Base-by-base conservation (phyloP, 2,113 vertebrate genomes). In the Cavia aperea region DNA sequence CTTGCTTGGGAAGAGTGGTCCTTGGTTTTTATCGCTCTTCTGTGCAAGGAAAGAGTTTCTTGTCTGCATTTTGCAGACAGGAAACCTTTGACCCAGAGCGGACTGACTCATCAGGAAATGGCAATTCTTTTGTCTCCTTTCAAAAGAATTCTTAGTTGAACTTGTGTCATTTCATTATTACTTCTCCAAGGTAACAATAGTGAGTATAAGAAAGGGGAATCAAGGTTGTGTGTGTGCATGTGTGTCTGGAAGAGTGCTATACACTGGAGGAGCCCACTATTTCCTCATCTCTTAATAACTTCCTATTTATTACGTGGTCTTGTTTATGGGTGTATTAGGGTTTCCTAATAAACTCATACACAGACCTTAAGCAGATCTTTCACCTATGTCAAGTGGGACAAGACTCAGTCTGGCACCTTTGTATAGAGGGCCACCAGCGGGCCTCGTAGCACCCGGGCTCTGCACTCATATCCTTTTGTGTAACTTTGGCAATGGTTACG, bases 21-120 rank as follows among this genome's bases (percentile, higher is more conserved):
- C 49, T 2, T 7, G 60, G 29, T 29, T 8, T 0, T 21, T 12
- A 14, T 39, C 72, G 4, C 46, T 54, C 51, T 6, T 31, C 21
- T 33, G 31, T 10, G 19, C 65, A 19, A 51, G 72, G 85, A 68
- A n/a, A 29, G 36, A 23, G 9, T 87, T 68, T 39, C 49, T 29
- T 31, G 65, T 77, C 92, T 31, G 49, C 46, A 82, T 81, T 91
- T 95, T 75, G 60, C 10, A 54, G 92, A 63, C 68, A 62, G 91
- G 90, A 78, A 12, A 2, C 60, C 54, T 82, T 39, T 95, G 95
- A 89, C 54, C 70, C 14, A 66, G 86, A 56, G 81, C 83, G 65
- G 58, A 96, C 39, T 78, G 87, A 95, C 90, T 33, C 16, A 5
- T n/a, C 43, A 68, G 95, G 84, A 96, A 96, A 51, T 73, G 5